Evolutionary conservation across 1,140 invertebrate species (phyloP).

Genomic region (Drosophila repleta): DNA sequence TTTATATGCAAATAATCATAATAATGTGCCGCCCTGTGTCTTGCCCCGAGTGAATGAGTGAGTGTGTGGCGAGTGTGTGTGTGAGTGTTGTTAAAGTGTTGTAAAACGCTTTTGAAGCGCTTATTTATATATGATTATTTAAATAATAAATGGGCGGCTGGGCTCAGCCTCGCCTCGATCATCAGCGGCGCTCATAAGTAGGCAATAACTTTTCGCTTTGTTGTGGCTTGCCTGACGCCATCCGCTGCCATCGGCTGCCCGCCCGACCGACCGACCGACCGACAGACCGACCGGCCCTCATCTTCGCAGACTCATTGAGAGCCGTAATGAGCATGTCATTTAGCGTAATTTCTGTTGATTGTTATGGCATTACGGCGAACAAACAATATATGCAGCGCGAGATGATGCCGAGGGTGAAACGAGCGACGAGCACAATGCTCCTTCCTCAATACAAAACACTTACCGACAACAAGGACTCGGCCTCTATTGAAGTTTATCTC

Average conservation of each 20-base stretch:
- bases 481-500: constrained; percentile 65
- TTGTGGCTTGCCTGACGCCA: constrained; percentile 26
- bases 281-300: not conserved
- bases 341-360: constrained; percentile 79
- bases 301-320: constrained; percentile 30
- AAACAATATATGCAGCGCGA: constrained; percentile 16
- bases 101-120: constrained; percentile 66
- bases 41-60: constrained; percentile 1
- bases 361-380: constrained; percentile 76
- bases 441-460: constrained; percentile 49
- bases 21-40: constrained; percentile 33
- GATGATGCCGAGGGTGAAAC: not conserved
- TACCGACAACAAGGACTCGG: constrained; percentile 25
- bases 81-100: constrained; percentile 56
- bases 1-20: constrained; percentile 73
- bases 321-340: constrained; percentile 79
- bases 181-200: constrained; percentile 68
- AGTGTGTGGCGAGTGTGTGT: constrained; percentile 5
- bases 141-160: constrained; percentile 70
- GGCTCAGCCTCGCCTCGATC: constrained; percentile 32
- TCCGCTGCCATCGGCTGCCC: too few relatives aligned
- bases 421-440: constrained; percentile 24
- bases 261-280: not conserved
- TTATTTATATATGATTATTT: constrained; percentile 76
- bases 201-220: constrained; percentile 74